Evolutionary conservation across 2,113 vertebrate genomes (phyloP), one percentile per base, ranked within the genome.

Genomic region (Climacteris rufus): DNA sequence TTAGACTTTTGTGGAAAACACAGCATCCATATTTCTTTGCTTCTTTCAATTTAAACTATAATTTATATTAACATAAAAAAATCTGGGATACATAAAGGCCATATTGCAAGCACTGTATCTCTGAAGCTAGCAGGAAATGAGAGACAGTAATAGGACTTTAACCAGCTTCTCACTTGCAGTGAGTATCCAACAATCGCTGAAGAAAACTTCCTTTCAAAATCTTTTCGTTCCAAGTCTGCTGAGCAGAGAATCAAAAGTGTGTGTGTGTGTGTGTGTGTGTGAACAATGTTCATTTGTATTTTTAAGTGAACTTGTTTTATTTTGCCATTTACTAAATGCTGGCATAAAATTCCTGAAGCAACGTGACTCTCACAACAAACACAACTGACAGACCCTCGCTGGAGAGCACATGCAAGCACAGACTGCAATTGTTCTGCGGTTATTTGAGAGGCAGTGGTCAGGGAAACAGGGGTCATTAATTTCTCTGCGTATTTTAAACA

Each of bases 321-420:
- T 97, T 81, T 65, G 85, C 65, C 89, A 66, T 94, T 91, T 91
- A 79, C 59, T 84, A 92, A 91, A 96, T 8, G 69, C 60, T 86
- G 90, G 77, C 23, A 27, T 75, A 94, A 74, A 96, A 89, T 89
- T 94, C 91, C 83, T 56, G 7, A 90, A 97, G 60, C 69, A 71
- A 76, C 50, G 87, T 66, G 83, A 94, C 72, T 95, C 95, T 93
- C 95, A 89, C 92, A 95, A 94, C 69, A 95, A 96, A 94, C 71
- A 74, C 30, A 12, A 35, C 64, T 50, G 70, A 28, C 76, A 57
- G 44, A 63, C 19, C 63, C 85, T 82, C 15, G 61, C 89, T 44
- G 90, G 65, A 52, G 75, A 72, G 87, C 63, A 83, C 42, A 70
- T 18, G 78, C 76, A 44, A 50, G 74, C 86, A 91, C 78, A 95